Conservation (phyloP, 64 coral and sea anemone genomes). For the Stichodactyla helianthus region DNA sequence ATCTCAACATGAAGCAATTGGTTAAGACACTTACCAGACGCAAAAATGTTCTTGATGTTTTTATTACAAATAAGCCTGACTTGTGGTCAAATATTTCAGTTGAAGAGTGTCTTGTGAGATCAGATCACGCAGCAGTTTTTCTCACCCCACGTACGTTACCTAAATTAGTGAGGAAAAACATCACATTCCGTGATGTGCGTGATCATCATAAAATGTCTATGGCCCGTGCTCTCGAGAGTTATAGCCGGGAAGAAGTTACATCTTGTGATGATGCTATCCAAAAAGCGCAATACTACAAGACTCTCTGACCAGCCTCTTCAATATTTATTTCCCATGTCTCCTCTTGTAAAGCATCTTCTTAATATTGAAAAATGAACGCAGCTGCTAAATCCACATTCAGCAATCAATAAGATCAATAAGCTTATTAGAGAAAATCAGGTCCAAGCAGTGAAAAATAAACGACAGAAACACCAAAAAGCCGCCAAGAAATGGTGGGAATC, state of each 20-base stretch:
- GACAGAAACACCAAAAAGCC: background rate
- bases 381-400: background rate
- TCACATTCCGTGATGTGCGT: conserved; percentile 42
- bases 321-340: conserved; percentile 37
- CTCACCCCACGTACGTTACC: conserved; percentile 14
- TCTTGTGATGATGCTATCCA: background rate
- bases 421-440: conserved; percentile 9
- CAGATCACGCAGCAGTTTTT: conserved; percentile 46
- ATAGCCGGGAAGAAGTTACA: conserved; percentile 23
- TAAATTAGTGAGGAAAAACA: conserved; percentile 21
- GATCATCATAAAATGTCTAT: conserved; percentile 45
- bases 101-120: conserved; percentile 47
- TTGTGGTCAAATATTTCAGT: conserved; percentile 43
- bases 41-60: conserved; percentile 12
- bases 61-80: conserved; percentile 38
- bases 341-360: conserved; percentile 26
- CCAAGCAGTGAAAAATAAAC: background rate
- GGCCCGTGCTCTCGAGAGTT: conserved; percentile 31
- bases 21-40: conserved; percentile 31
- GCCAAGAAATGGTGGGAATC: background rate
- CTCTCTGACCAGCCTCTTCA: conserved; percentile 1
- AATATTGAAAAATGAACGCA: conserved; percentile 1
- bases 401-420: background rate
- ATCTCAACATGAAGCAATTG: conserved; percentile 27
- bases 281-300: background rate